Evolutionary conservation across 2,888 invertebrate genomes (phyloP).

Genomic region (Exephanes ischioxanthus): DNA sequence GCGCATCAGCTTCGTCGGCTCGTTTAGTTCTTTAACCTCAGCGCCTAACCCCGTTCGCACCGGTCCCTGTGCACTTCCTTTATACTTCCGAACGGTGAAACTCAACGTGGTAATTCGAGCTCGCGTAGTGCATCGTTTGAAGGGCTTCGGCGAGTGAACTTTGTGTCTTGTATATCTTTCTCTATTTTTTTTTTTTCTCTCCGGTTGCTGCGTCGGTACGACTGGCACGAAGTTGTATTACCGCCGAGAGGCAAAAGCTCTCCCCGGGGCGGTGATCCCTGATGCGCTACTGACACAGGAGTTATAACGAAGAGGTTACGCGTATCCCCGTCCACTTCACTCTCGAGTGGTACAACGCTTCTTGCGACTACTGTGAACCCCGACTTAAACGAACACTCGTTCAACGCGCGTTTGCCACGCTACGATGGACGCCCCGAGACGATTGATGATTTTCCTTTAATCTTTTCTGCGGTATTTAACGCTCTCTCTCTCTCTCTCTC

Average conservation of each 20-base stretch:
- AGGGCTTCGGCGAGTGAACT: conserved; percentile 65
- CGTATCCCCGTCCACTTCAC: conserved; percentile 58
- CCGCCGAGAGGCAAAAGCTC: conserved; percentile 40
- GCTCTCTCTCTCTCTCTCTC: no score
- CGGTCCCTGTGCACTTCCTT: background rate
- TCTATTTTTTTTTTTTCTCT: background rate
- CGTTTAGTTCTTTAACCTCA: conserved; percentile 62
- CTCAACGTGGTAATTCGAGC: conserved; percentile 60
- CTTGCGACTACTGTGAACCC: conserved; percentile 38
- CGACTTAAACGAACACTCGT: conserved; percentile 27
- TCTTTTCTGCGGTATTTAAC: background rate
- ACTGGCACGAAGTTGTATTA: conserved; percentile 40
- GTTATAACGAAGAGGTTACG: conserved; percentile 10
- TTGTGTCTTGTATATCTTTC: conserved; percentile 24
- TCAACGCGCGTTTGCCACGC: conserved; percentile 18
- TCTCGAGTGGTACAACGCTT: conserved; percentile 59
- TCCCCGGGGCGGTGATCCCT: conserved; percentile 53
- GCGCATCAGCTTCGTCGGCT: conserved; percentile 42
- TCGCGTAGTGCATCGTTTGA: conserved; percentile 45
- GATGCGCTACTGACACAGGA: conserved; percentile 47
- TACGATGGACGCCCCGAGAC: conserved; percentile 7
- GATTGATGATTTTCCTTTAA: conserved; percentile 32
- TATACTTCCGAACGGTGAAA: conserved; percentile 38
- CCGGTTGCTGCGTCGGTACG: conserved; percentile 21
- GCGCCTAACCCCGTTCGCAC: conserved; percentile 9